Evolutionary conservation across 2,888 invertebrate genomes (phyloP), one percentile per base, ranked within the genome.

Genomic region (Cabera pusaria): DNA sequence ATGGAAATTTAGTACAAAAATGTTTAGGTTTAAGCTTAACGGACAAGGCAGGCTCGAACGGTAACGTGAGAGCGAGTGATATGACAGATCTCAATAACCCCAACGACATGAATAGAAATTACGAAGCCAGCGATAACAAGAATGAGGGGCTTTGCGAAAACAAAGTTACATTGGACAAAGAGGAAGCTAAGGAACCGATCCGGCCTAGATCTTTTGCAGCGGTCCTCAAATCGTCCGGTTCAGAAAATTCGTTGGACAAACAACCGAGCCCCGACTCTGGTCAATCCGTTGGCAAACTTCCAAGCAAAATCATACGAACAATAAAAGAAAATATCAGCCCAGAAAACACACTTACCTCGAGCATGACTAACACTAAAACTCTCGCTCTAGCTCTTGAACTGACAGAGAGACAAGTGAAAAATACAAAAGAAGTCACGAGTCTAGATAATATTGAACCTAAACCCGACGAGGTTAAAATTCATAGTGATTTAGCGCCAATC

Each of bases 251-350:
- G 7, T 48, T 81, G 18, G 87, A 85, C 1, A 86, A 78, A 49
- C 87, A 79, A 33, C 58, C 52, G 0, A 88, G 84, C 43, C 80
- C 84, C 0, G 88, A 88, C 5, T 61, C 67, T 0, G 85, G 85
- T 1, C 82, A 80, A 1, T 50, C 85, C 0, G 74, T 88, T 1
- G 87, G 90, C 22, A 90, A 90, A 54, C 72, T 92, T 35, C 90
- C 92, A 0, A 85, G 78, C 28, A 90, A 91, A 62, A 73, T 92
- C 2, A 91, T 92, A 28, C 66, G 89, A 52, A 90, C 90, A 2
- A 91, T 92, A 6, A 92, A 92, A 67, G 92, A 92, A 56, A 92
- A 92, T 54, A 91, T 91, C 1, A 92, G 92, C 37, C 92, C 92
- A 0, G 92, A 92, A 51, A 92, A 92, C 34, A 92, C 92, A 1